phyloP scores from a whole-genome alignment of 2,888 invertebrate genomes.

The Diploptera punctata region DNA sequence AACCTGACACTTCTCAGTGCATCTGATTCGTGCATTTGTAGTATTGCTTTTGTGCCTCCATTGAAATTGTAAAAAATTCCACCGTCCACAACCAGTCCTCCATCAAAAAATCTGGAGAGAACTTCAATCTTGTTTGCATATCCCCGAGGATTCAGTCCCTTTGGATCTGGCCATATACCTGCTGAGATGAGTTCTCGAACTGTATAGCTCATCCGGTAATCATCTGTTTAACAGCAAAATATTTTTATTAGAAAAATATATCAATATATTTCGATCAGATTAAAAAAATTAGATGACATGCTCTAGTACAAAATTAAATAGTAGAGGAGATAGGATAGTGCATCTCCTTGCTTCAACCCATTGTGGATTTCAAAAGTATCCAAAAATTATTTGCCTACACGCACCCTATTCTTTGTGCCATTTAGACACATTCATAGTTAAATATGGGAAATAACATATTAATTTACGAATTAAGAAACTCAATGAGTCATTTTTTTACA shows the following conservation, averaged over 20 bases:
- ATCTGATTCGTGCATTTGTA: constrained; percentile 88
- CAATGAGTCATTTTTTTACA: too few species aligned
- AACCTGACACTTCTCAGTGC: constrained; percentile 78
- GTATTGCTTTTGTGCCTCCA: constrained; percentile 85
- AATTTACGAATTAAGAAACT: too few species aligned
- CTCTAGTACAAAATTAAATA: too few species aligned
- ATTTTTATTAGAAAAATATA: background rate
- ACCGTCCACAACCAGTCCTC: constrained; percentile 93
- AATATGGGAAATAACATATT: too few species aligned
- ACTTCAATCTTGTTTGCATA: constrained; percentile 78
- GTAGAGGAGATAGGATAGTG: too few species aligned
- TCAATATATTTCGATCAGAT: background rate
- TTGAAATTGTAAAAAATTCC: constrained; percentile 94
- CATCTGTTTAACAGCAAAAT: background rate
- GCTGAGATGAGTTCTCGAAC: constrained; percentile 93
- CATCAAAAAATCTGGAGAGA: constrained; percentile 89
- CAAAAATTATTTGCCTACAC: too few species aligned
- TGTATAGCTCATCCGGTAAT: constrained; percentile 80
- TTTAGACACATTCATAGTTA: too few species aligned
- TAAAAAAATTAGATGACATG: too few species aligned
- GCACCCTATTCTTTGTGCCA: too few species aligned
- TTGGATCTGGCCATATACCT: constrained; percentile 83
- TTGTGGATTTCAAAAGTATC: too few species aligned
- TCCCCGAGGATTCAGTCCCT: constrained; percentile 75
- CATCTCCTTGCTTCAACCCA: too few species aligned